Conservation (phyloP, 1,140 invertebrate species). For the Cydia amplana region DNA sequence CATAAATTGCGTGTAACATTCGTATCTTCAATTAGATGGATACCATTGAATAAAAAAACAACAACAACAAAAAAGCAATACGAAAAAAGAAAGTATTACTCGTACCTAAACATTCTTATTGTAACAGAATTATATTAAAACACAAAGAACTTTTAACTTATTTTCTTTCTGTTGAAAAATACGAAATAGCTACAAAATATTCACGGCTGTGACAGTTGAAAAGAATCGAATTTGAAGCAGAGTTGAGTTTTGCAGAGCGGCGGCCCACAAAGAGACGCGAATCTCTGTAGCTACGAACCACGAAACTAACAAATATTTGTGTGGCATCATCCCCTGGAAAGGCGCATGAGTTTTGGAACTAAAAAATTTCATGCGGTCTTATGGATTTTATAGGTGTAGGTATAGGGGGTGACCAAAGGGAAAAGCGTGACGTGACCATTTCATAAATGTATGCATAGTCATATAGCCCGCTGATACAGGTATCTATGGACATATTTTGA, state of each 20-base stretch:
- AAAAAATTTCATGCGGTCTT: not conserved
- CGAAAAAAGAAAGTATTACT: too few species aligned
- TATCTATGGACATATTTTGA: not conserved
- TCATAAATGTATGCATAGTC: constrained; percentile 8
- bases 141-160: constrained; percentile 43
- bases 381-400: not conserved
- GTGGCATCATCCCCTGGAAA: not conserved
- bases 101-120: constrained; percentile 25
- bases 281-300: constrained; percentile 34
- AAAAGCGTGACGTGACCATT: constrained; percentile 1
- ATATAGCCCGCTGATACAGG: not conserved
- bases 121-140: constrained; percentile 36
- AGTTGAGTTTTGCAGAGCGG: constrained; percentile 34
- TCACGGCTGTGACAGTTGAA: constrained; percentile 54
- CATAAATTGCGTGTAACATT: too few species aligned
- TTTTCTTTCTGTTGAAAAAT: constrained; percentile 43
- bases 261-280: constrained; percentile 34
- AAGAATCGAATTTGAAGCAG: constrained; percentile 49
- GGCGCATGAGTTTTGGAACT: not conserved
- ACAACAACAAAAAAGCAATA: too few species aligned
- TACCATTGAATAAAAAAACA: too few species aligned
- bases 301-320: not conserved
- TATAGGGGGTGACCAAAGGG: not conserved
- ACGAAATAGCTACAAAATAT: constrained; percentile 50
- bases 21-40: too few species aligned